Evolutionary conservation across 2,797 vertebrate genomes (phyloP).

Genomic region (Rhinichthys osculus): DNA sequence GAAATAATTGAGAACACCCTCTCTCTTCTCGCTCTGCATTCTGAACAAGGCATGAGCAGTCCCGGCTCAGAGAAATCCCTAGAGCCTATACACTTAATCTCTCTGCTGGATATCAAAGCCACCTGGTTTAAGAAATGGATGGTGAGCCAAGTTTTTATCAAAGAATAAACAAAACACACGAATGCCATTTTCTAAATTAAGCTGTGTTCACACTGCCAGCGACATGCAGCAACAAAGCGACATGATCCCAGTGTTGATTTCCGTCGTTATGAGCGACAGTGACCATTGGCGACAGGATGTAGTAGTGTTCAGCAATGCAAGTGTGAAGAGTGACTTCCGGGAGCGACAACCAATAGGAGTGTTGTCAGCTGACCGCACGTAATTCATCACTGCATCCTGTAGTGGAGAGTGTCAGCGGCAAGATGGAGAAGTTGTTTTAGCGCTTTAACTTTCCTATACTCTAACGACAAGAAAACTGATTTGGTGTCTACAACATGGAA

Average conservation of each 20-base stretch:
- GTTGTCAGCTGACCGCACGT: not conserved
- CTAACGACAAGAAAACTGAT: no score
- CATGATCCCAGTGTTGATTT: not conserved
- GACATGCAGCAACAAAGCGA: not conserved
- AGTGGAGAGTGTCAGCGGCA: no score
- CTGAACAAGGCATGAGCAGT: slow-evolving; percentile 68
- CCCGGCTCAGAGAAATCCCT: slow-evolving; percentile 76
- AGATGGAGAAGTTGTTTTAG: no score
- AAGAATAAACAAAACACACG: not conserved
- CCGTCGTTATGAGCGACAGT: not conserved
- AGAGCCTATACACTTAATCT: slow-evolving; percentile 87
- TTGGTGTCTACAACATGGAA: no score
- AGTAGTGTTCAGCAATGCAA: not conserved
- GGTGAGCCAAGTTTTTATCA: slow-evolving; percentile 76
- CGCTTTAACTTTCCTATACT: no score
- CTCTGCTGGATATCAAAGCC: slow-evolving; percentile 90
- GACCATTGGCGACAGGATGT: not conserved
- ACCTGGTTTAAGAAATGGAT: slow-evolving; percentile 98
- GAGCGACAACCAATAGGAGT: not conserved
- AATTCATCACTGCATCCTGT: not conserved
- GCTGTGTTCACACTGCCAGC: not conserved
- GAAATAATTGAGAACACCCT: slow-evolving; percentile 95
- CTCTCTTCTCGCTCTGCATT: slow-evolving; percentile 82
- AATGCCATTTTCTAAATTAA: not conserved
- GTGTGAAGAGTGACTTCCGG: not conserved